Conservation (phyloP, 1,140 invertebrate species). For the Hylaeus volcanicus region DNA sequence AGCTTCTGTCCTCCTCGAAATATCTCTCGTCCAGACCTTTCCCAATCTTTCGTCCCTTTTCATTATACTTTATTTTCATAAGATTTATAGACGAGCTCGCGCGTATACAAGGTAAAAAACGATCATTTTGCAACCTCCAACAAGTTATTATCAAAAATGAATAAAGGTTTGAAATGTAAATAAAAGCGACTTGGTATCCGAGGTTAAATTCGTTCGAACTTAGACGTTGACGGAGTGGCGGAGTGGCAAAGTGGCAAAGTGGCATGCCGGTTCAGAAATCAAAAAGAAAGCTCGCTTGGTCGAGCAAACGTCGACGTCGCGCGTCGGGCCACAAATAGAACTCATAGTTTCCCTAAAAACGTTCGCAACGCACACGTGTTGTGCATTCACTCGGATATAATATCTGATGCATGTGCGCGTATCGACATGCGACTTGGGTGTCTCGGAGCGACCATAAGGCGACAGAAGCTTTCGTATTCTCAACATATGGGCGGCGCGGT, state of each 20-base stretch:
- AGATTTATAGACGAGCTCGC: too few relatives aligned
- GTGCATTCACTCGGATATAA: slow-evolving; percentile 28
- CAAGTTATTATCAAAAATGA: too few relatives aligned
- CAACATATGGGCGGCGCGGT: slow-evolving; percentile 32
- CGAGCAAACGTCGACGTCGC: slow-evolving; percentile 1
- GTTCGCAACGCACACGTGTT: slow-evolving; percentile 53
- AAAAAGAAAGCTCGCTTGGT: slow-evolving; percentile 36
- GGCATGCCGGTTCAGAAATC: not conserved
- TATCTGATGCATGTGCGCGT: slow-evolving; percentile 30
- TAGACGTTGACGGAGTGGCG: not conserved
- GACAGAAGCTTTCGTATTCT: slow-evolving; percentile 39
- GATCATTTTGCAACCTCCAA: too few relatives aligned
- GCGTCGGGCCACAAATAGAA: slow-evolving; percentile 53
- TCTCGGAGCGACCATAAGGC: slow-evolving; percentile 34
- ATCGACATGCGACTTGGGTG: slow-evolving; percentile 18
- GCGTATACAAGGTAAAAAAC: too few relatives aligned
- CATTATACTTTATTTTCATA: too few relatives aligned
- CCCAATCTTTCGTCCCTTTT: slow-evolving; percentile 43
- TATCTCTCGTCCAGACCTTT: slow-evolving; percentile 58
- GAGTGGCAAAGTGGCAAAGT: too few relatives aligned
- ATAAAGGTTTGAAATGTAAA: too few relatives aligned
- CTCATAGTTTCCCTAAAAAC: slow-evolving; percentile 57
- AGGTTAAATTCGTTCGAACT: too few relatives aligned
- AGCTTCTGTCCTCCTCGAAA: slow-evolving; percentile 47
- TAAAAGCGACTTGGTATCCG: not conserved